Conservation (phyloP, 2,888 invertebrate genomes). For the Cylloceria caligata region DNA sequence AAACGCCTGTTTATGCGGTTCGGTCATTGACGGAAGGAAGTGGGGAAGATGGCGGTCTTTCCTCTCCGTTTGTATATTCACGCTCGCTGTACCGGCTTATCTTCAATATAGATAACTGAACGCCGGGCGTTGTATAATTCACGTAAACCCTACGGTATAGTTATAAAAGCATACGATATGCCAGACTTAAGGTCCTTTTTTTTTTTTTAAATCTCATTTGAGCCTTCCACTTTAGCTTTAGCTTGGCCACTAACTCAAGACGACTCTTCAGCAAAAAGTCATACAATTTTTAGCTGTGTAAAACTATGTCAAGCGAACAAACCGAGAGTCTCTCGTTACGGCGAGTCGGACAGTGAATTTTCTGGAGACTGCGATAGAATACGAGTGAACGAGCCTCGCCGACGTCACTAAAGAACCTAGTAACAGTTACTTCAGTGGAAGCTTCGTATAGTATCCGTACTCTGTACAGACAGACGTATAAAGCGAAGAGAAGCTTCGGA, state of each 20-base stretch:
- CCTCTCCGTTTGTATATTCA: conserved; percentile 36
- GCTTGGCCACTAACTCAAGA: conserved; percentile 19
- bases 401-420: conserved; percentile 33
- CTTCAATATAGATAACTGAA: conserved; percentile 65
- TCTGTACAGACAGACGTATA: conserved; percentile 35
- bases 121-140: conserved; percentile 44
- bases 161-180: background rate
- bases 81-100: conserved; percentile 48
- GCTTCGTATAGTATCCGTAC: background rate
- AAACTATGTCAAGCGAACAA: conserved; percentile 44
- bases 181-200: background rate
- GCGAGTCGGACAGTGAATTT: conserved; percentile 19
- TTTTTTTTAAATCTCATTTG: background rate
- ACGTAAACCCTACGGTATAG: background rate
- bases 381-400: conserved; percentile 22
- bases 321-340: conserved; percentile 28
- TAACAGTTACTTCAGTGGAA: conserved; percentile 36
- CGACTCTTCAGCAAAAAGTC: conserved; percentile 17
- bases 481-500: conserved; percentile 57
- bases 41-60: conserved; percentile 69
- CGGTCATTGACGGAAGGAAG: conserved; percentile 68
- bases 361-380: background rate
- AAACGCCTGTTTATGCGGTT: conserved; percentile 53
- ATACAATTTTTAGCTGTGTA: conserved; percentile 3
- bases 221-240: background rate